phyloP scores from a whole-genome alignment of 2,797 vertebrate species.

The Sylvia borin region DNA sequence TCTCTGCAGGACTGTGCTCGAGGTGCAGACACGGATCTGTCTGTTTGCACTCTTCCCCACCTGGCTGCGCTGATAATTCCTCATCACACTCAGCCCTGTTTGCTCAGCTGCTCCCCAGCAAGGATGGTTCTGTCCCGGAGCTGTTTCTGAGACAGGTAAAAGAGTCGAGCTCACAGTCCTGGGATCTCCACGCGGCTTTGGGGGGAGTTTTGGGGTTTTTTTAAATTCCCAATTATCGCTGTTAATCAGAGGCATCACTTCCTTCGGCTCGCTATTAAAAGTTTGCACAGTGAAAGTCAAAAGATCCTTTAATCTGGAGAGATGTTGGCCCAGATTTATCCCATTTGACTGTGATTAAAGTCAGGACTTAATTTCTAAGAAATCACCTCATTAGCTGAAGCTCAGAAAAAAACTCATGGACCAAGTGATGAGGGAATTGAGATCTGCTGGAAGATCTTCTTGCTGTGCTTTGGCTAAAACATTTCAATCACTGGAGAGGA shows the following conservation, averaged over 20 bases:
- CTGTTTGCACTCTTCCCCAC: not conserved
- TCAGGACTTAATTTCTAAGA: not conserved
- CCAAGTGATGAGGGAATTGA: not conserved
- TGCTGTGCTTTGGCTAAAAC: not conserved
- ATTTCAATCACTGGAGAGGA: not conserved
- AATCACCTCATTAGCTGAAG: not conserved
- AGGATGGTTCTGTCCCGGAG: not conserved
- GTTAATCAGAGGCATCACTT: not conserved
- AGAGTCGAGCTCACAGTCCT: not conserved
- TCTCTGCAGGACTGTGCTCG: not conserved
- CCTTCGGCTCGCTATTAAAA: not conserved
- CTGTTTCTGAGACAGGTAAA: not conserved
- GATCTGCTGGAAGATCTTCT: not conserved
- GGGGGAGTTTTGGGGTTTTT: not conserved
- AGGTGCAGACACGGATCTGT: not conserved
- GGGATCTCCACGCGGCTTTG: not conserved
- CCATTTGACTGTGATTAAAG: not conserved
- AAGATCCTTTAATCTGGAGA: not conserved
- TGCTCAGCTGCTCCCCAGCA: constrained; percentile 44
- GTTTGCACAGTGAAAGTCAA: not conserved
- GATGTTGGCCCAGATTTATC: not conserved
- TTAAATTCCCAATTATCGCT: not conserved
- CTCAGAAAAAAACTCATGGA: not conserved
- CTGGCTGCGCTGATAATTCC: not conserved
- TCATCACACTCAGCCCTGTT: not conserved